These are phyloP conservation scores for Hirundichthys speculiger DNA, from an alignment of 2,113 vertebrate species.

Conservation along the genomic window DNA sequence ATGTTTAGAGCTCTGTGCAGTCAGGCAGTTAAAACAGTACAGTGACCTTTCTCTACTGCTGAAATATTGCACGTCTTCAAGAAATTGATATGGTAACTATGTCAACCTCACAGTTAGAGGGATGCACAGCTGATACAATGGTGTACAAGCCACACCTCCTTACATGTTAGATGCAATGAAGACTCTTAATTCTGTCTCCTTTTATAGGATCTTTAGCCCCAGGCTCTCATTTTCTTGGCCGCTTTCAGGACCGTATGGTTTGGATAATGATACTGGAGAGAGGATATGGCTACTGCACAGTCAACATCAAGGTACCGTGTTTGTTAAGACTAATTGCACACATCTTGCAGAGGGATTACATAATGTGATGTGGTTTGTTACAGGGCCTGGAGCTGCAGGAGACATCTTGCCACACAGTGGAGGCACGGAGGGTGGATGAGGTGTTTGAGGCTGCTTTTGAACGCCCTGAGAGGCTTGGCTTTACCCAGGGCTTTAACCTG, in stretches of 20 bases:
- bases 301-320: constrained; percentile 92
- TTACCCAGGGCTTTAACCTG: constrained; percentile 85
- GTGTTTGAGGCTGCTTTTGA: constrained; percentile 93
- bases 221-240: constrained; percentile 95
- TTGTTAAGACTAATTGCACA: not conserved
- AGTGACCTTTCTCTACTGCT: constrained; percentile 48
- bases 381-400: constrained; percentile 97
- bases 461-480: constrained; percentile 79
- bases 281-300: constrained; percentile 93
- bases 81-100: constrained; percentile 35
- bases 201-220: constrained; percentile 87
- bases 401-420: constrained; percentile 96
- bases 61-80: constrained; percentile 39
- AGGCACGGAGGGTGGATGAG: constrained; percentile 94
- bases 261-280: constrained; percentile 95
- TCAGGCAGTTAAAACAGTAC: constrained; percentile 51
- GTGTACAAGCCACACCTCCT: constrained; percentile 19
- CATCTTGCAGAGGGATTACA: not conserved
- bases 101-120: constrained; percentile 43
- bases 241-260: constrained; percentile 94
- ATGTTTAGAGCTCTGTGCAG: constrained; percentile 69
- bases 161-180: constrained; percentile 15
- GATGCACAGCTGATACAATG: constrained; percentile 44
- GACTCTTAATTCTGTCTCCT: constrained; percentile 24
- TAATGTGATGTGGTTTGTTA: constrained; percentile 30